Evolutionary conservation across 2,888 invertebrate species (phyloP), one percentile per base, ranked within the genome.

Genomic region (Trisateles emortualis): DNA sequence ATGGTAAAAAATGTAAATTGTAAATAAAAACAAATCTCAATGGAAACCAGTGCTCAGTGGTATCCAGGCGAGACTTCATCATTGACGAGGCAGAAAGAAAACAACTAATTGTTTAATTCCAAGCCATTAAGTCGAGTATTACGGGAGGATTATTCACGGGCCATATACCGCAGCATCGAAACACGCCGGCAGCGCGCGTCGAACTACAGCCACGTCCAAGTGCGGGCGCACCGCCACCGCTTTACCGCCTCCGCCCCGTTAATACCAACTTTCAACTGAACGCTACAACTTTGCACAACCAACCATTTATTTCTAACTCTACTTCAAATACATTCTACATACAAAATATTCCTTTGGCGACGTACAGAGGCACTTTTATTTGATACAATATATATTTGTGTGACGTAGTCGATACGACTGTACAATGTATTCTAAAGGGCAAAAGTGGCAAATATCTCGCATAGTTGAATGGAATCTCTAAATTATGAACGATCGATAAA

Each of bases 91-190:
- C 86, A 86, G 84, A 91, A 89, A 88, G 86, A 90, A 91, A 90
- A 88, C 86, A 90, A 89, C 87, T 90, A 90, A 90, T 92, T 91
- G 89, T 90, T 91, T 87, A 90, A 90, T 90, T 92, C 91, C 91
- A 83, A 87, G 75, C 89, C 90, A 92, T 92, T 91, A 89, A 86
- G 78, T 87, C 79, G 84, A 86, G 88, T 91, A 91, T 90, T 91
- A 90, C 83, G 87, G 86, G 79, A 73, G 87, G 88, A 90, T 91
- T 92, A 92, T 86, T 92, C 85, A 91, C 90, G 90, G 86, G 72
- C 86, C 89, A 92, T 92, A 89, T 89, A 90, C 78, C 86, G 82
- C 85, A 84, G 85, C 86, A 86, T 80, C 84, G 79, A 79, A 80
- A 83, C 81, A 78, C 83, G 76, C 47, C 69, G 65, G 70, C 74